Evolutionary conservation across 2,888 invertebrate species (phyloP), one percentile per base, ranked within the genome.

Genomic region (Acleris laterana): DNA sequence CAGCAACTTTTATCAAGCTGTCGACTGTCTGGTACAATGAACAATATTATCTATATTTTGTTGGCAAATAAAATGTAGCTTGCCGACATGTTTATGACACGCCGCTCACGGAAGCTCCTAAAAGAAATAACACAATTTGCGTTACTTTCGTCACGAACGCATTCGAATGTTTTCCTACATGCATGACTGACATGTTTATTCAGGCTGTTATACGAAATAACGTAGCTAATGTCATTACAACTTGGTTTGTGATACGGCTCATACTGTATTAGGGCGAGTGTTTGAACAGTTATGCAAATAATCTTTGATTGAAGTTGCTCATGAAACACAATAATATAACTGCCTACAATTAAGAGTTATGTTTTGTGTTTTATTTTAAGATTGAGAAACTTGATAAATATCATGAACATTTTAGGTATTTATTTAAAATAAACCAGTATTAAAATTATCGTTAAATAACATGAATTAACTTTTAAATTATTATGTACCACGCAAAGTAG

Each of bases 41-140:
- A 70, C 63, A 71, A 69, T 66, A 66, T 72, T 70, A 70, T 70
- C 68, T 69, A 64, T 69, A 68, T 69, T 68, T 68, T 69, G 62
- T 65, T 61, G 50, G 60, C 68, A 62, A 69, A 70, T 69, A 70
- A 71, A 77, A 76, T 66, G 72, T 77, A 72, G 72, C 69, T 75
- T 77, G 80, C 74, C 71, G 80, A 82, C 78, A 78, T 74, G 74
- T 84, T 82, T 79, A 84, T 74, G 74, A 67, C 74, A 58, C 52
- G 58, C 66, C 63, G 66, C 70, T 70, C 72, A 65, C 72, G 72
- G 73, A 78, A 77, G 72, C 74, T 76, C 69, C 73, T 72, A 71
- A 78, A 73, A 72, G 73, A 75, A 74, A 79, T 77, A 75, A 80
- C 67, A 67, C 77, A 65, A 78, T 78, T 77, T 77, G 71, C 71